Evolutionary conservation across 2,888 invertebrate genomes (phyloP), one percentile per base, ranked within the genome.

Genomic region (Anarsia innoxiella): DNA sequence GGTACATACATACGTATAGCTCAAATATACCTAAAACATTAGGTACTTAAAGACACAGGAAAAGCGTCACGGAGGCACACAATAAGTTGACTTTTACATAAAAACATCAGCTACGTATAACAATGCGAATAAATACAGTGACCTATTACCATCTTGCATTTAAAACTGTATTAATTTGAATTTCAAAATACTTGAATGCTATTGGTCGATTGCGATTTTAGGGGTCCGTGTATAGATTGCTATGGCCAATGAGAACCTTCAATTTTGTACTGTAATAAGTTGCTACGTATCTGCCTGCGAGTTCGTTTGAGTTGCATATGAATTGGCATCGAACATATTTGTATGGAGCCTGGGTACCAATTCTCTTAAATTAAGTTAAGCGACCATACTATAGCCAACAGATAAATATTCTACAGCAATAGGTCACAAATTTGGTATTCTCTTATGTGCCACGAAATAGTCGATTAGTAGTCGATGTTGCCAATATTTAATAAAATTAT

Each of bases 101-200:
- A 59, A 59, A 56, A 49, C 44, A 39, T 41, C 44, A 23, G 6
- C 15, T 11, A n/a, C 23, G n/a, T n/a, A 49, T 72, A 64, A 59
- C 59, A 46, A 72, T 76, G 61, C 69, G 70, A 73, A 76, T 75
- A 66, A 61, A 66, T 63, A 60, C 66, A 67, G 59, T 82, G 82
- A 82, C 82, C 82, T 77, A 80, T 77, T 78, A 78, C 64, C 68
- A 56, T 70, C 62, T 49, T 66, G 78, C 71, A 79, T 76, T 74
- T 70, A 64, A 73, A 77, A 75, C 55, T 65, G 69, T 64, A 61
- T 51, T 42, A 64, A 82, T 82, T 82, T 80, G 62, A 79, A 82
- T 66, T 75, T 64, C 63, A 76, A 78, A 78, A 64, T 53, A 37
- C 30, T 34, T 37, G 40, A 33, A 30, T 53, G 55, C 59, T 32